These are phyloP conservation scores for Eremophila alpestris DNA, from an alignment of 2,797 vertebrate genomes.

Conservation along the genomic window DNA sequence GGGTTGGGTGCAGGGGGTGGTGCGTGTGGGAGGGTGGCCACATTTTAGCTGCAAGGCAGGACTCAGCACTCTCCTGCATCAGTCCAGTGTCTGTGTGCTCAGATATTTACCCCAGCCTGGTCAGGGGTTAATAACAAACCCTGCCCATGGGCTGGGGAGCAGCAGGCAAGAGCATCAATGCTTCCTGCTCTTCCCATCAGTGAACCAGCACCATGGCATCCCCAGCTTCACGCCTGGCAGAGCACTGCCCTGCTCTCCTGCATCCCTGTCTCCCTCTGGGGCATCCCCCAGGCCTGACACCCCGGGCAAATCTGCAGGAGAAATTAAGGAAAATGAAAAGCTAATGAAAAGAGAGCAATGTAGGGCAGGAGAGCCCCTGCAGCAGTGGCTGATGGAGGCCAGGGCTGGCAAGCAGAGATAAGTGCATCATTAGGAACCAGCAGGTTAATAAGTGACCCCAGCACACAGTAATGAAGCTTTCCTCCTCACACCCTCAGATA, in stretches of 20 bases:
- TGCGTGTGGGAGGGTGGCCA: not conserved
- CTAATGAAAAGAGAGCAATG: not conserved
- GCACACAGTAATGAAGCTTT: not conserved
- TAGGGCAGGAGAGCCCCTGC: not conserved
- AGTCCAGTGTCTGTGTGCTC: accelerated
- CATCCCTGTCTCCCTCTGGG: not conserved
- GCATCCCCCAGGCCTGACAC: not conserved
- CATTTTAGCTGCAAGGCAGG: not conserved
- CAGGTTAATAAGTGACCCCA: not conserved
- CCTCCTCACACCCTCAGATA: not conserved
- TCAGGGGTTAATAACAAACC: not conserved
- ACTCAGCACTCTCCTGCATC: accelerated
- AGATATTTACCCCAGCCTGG: not conserved
- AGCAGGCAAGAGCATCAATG: not conserved
- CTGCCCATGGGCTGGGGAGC: not conserved
- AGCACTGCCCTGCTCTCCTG: not conserved
- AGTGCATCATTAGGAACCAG: not conserved
- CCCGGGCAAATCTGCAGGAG: not conserved
- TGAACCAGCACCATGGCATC: not conserved
- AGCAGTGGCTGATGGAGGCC: not conserved
- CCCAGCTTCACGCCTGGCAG: not conserved
- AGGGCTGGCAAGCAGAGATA: not conserved
- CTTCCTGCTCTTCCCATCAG: not conserved
- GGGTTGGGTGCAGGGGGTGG: not conserved
- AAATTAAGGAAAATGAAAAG: not conserved